Percentiles rank a stretch among this genome's conserved stretches.
These are phyloP conservation scores for Acromyrmex heyeri DNA, from an alignment of 1,140 invertebrate genomes.

Conservation along the genomic window DNA sequence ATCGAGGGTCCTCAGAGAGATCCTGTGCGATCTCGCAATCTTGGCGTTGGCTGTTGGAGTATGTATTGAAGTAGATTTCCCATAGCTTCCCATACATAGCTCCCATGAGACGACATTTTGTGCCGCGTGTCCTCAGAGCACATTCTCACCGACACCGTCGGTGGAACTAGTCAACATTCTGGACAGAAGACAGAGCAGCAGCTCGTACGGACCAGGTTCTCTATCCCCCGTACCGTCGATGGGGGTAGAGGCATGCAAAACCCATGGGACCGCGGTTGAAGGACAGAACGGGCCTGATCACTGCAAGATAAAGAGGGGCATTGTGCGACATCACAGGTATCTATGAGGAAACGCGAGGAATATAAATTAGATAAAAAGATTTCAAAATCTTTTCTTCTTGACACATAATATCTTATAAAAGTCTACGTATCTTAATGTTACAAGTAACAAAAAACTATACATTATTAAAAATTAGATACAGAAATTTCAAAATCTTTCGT, in stretches of 20 bases:
- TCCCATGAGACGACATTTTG: constrained; percentile 32
- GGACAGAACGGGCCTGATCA: constrained; percentile 83
- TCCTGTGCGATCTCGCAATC: constrained; percentile 7
- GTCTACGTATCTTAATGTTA: not conserved
- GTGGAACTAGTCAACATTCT: constrained; percentile 85
- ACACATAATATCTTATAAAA: not conserved
- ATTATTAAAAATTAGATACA: not conserved
- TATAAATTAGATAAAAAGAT: not conserved
- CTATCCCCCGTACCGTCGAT: constrained; percentile 84
- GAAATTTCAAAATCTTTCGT: not conserved
- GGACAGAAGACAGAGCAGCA: constrained; percentile 84
- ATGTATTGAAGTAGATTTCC: constrained; percentile 1
- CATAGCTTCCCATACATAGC: not conserved
- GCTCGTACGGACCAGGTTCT: constrained; percentile 84
- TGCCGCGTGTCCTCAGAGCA: constrained; percentile 76
- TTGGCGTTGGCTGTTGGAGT: not conserved
- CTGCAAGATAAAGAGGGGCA: constrained; percentile 85
- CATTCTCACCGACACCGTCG: constrained; percentile 86
- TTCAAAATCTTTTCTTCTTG: not conserved
- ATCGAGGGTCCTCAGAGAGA: not conserved
- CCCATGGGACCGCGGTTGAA: constrained; percentile 83
- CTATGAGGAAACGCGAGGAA: constrained; percentile 18
- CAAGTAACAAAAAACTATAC: not conserved
- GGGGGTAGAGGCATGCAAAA: constrained; percentile 85
- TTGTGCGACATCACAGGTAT: constrained; percentile 86